These are phyloP conservation scores for Drosophila mercatorum DNA, from an alignment of 2,888 invertebrate genomes.

Conservation along the genomic window DNA sequence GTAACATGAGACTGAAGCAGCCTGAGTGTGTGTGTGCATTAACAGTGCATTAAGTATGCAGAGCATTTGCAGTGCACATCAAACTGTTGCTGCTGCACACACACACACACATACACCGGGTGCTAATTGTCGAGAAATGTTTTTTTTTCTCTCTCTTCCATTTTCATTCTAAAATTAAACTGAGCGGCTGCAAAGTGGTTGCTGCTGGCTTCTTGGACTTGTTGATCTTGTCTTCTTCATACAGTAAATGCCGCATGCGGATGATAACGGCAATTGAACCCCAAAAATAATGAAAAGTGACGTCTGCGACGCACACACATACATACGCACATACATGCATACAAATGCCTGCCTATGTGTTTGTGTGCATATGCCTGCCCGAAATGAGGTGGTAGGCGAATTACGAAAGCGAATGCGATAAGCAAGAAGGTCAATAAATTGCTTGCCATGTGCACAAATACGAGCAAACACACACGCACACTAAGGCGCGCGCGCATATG, in stretches of 20 bases:
- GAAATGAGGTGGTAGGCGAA: constrained; percentile 47
- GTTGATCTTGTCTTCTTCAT: constrained; percentile 24
- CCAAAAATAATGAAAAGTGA: constrained; percentile 42
- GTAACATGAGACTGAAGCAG: constrained; percentile 10
- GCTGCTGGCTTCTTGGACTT: constrained; percentile 17
- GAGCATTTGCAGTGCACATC: constrained; percentile 23
- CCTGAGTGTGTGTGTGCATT: not conserved
- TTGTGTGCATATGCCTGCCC: constrained; percentile 7
- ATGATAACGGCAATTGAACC: constrained; percentile 47
- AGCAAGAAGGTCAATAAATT: constrained; percentile 77
- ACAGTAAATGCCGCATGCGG: constrained; percentile 9
- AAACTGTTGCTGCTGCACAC: constrained; percentile 33
- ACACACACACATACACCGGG: constrained; percentile 25
- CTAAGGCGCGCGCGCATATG: constrained; percentile 13
- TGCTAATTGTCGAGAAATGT: constrained; percentile 45
- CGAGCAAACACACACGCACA: constrained; percentile 8
- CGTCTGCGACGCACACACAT: constrained; percentile 29
- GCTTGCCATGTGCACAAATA: constrained; percentile 51
- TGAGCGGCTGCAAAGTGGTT: constrained; percentile 29
- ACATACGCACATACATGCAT: not conserved
- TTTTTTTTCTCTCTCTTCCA: not conserved
- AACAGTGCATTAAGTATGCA: constrained; percentile 1
- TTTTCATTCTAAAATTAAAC: constrained; percentile 25
- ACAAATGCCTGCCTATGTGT: not conserved
- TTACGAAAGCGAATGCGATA: constrained; percentile 62